Base-by-base conservation (phyloP, 2,113 vertebrate genomes). In the Leiothrix lutea region DNA sequence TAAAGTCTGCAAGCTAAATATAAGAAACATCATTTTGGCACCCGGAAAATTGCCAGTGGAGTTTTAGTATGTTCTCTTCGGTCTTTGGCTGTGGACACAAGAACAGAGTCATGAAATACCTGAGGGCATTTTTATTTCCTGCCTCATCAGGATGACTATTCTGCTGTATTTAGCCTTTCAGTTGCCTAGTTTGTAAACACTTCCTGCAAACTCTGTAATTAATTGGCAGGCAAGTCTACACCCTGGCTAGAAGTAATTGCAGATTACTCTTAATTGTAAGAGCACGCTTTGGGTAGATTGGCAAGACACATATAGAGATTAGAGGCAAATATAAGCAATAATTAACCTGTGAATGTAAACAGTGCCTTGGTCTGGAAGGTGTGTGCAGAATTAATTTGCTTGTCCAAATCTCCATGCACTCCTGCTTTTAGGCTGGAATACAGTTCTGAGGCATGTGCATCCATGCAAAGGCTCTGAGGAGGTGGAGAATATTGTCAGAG, bases 221-320 rank as follows among this genome's bases (percentile, higher is more conserved):
- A 95, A 88, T 93, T 89, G 80, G 65, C 73, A 86, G 57, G 61
- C 12, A 9, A 87, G 72, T 22, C 78, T 88, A 42, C 19, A 56
- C 35, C 53, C 67, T 70, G 70, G 53, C 80, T 95, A 83, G 25
- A 94, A 84, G 83, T 79, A 91, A 85, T 72, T 92, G 80, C 80
- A 89, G 84, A 95, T 92, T 87, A 53, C 69, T 87, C 53, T 84
- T 84, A 87, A 94, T 89, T 95, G 31, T 72, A 85, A 92, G 61
- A 88, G 69, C 31, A 31, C 2, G 2, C 51, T 89, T 74, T 91
- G 42, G 15, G 64, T 75, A 61, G 40, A 72, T 80, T 0, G 0
- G 92, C 65, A 77, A 85, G 78, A 82, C 60, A 70, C 33, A 15
- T 56, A 58, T 47, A 47, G 38, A 88, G 47, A 88, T 87, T 54